These are phyloP conservation scores for Xestia rhomboidea DNA, from an alignment of 2,888 invertebrate species.

Conservation along the genomic window DNA sequence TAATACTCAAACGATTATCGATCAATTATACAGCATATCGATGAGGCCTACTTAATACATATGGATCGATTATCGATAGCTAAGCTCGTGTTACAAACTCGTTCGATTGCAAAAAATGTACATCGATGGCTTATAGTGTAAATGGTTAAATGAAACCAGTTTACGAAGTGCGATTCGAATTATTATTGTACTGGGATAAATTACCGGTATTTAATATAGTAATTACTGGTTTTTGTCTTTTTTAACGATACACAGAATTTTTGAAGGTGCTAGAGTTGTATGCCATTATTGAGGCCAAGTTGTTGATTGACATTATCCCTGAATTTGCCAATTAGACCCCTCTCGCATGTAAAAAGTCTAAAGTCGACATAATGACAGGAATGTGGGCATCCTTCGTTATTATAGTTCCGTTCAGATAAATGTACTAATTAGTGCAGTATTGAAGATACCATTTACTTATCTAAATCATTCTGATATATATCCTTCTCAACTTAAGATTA, in stretches of 20 bases:
- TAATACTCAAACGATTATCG: conserved; percentile 36
- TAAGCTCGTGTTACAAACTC: conserved; percentile 49
- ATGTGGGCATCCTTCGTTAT: conserved; percentile 7
- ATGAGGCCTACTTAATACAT: conserved; percentile 53
- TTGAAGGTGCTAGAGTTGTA: conserved; percentile 17
- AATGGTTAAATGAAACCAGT: conserved; percentile 53
- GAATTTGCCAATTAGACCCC: conserved; percentile 15
- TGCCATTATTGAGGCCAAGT: conserved; percentile 13
- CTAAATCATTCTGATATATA: neutral
- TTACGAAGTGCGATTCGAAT: conserved; percentile 29
- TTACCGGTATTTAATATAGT: conserved; percentile 50
- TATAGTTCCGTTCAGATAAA: neutral
- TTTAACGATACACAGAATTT: conserved; percentile 31
- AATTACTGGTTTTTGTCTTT: conserved; percentile 52
- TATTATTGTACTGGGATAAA: conserved; percentile 49
- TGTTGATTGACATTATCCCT: conserved; percentile 17
- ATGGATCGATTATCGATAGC: conserved; percentile 46
- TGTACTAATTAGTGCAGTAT: conserved; percentile 4
- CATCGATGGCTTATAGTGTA: conserved; percentile 41
- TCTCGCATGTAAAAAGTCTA: conserved; percentile 7
- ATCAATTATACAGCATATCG: conserved; percentile 49
- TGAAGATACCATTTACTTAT: conserved; percentile 1
- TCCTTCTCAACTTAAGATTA: neutral
- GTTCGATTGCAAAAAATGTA: conserved; percentile 52
- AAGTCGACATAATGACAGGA: neutral